phyloP scores from a whole-genome alignment of 37 sponge, comb jelly and placozoan species.

The Oopsacas minuta region DNA sequence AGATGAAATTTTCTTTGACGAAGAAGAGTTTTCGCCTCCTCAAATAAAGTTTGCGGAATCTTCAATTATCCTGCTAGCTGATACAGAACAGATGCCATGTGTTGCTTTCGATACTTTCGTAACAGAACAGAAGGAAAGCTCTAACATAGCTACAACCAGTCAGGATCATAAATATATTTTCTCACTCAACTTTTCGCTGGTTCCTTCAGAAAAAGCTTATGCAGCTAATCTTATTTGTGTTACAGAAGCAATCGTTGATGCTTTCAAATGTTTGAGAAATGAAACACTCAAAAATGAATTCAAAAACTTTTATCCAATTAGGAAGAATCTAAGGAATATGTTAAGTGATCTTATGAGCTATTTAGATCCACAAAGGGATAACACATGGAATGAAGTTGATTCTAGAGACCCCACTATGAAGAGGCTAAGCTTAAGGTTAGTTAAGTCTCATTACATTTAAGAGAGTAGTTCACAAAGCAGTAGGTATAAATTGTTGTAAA shows the following conservation, averaged over 20 bases:
- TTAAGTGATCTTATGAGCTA: background rate
- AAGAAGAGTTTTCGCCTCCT: conserved; percentile 10
- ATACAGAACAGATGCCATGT: conserved; percentile 3
- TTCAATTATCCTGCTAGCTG: background rate
- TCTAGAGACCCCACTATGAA: conserved; percentile 1
- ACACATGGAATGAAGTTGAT: background rate
- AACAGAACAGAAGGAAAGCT: background rate
- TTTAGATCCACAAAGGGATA: background rate
- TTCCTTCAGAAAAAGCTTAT: background rate
- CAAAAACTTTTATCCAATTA: background rate
- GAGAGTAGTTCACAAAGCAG: background rate
- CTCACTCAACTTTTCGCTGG: conserved; percentile 11
- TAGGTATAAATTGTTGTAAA: too few species aligned
- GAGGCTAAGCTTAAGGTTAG: background rate
- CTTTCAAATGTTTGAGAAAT: background rate
- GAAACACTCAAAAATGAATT: background rate
- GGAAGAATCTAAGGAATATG: background rate
- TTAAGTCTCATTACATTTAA: background rate
- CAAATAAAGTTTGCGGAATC: conserved; percentile 13
- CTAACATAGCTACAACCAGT: conserved; percentile 5
- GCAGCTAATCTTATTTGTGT: background rate
- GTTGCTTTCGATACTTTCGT: conserved; percentile 4
- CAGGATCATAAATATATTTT: background rate
- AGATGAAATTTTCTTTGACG: background rate
- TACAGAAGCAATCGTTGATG: conserved; percentile 2